Conservation (phyloP, 2,113 vertebrate species). For the Calidris pygmaea region DNA sequence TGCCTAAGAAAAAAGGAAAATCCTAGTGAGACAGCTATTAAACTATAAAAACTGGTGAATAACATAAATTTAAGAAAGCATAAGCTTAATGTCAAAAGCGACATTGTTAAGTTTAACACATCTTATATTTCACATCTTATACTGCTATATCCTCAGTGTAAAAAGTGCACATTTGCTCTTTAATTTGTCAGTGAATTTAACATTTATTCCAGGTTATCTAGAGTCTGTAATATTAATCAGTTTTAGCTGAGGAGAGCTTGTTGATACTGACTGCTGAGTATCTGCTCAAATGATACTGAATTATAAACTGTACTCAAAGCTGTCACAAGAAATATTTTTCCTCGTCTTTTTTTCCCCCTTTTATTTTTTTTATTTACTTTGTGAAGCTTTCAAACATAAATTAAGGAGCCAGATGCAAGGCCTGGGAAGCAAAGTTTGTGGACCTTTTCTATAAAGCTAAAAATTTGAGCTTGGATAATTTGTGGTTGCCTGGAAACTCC, state of each 20-base stretch:
- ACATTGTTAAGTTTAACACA: background rate
- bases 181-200: background rate
- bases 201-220: background rate
- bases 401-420: background rate
- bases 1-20: background rate
- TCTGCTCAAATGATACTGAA: background rate
- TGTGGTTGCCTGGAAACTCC: background rate
- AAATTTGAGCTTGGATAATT: background rate
- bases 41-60: background rate
- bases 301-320: background rate
- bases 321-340: background rate
- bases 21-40: background rate
- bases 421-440: background rate
- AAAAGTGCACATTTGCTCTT: background rate
- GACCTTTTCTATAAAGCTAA: background rate
- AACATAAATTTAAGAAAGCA: background rate
- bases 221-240: background rate
- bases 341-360: background rate
- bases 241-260: background rate
- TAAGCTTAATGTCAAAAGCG: background rate
- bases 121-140: background rate
- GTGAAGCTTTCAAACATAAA: background rate
- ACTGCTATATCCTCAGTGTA: background rate
- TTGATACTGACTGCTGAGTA: background rate
- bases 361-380: background rate